Evolutionary conservation across 2,888 invertebrate genomes (phyloP), one percentile per base, ranked within the genome.

Genomic region (Drosophila atripex): DNA sequence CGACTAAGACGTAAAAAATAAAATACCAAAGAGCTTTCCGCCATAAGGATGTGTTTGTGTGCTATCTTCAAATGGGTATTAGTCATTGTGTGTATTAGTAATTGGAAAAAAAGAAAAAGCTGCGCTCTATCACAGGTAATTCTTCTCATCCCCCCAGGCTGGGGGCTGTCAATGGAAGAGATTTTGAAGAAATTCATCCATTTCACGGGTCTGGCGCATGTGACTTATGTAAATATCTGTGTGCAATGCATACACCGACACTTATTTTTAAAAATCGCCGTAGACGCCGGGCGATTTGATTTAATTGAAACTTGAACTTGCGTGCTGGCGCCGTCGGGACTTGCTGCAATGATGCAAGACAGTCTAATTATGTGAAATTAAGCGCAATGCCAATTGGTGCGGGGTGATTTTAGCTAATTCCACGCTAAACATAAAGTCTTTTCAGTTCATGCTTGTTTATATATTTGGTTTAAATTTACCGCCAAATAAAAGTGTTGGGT

Each of bases 1-100:
- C 75, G 85, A 51, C 74, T 76, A 77, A 86, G 84, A 75, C 83
- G 84, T 86, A 84, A 83, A 83, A 77, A 82, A 64, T 53, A 46
- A 52, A 80, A 74, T 59, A 51, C 74, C 61, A 68, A 74, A 65
- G 18, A 78, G 75, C 73, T 78, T 69, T 55, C n/a, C 43, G 35
- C 23, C 63, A 21, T 35, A 32, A 28, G 43, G 16, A 41, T 47
- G 41, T 38, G 25, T 45, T 30, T 39, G 16, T 41, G 38, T 45
- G 64, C 51, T 39, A 52, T 47, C 46, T 41, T 38, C 11, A 25
- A 5, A 12, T 39, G 14, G 25, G 45, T 60, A 18, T 51, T 46
- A 71, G 55, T 53, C 43, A 69, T 49, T 70, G 49, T 32, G 59
- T 57, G 28, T 45, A 49, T 46, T 46, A 49, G 61, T 54, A 58